These are phyloP conservation scores for Pardalotus punctatus DNA, from an alignment of 2,113 vertebrate genomes.

Conservation along the genomic window DNA sequence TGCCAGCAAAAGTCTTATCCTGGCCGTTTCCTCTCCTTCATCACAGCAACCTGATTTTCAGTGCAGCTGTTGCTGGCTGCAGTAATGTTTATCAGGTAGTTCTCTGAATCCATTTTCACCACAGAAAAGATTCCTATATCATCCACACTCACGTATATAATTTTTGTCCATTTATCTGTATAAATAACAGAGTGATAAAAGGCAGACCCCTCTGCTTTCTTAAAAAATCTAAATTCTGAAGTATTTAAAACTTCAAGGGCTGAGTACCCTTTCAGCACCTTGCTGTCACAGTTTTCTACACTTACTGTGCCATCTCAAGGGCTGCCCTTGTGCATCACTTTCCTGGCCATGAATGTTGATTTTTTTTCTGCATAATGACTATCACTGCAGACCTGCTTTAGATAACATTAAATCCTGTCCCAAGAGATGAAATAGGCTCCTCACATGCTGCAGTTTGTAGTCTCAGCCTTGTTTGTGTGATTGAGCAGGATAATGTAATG, in stretches of 20 bases:
- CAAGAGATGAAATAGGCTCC: background rate
- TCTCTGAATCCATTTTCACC: background rate
- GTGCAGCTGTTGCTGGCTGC: background rate
- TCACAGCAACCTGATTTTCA: background rate
- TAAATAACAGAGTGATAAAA: background rate
- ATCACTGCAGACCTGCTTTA: background rate
- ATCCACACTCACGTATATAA: background rate
- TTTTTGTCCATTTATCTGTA: background rate
- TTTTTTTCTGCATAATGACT: background rate
- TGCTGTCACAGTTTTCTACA: background rate
- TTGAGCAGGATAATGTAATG: background rate
- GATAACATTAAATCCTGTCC: background rate
- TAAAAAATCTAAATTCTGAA: background rate
- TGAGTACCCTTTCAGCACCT: background rate
- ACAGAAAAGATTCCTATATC: background rate
- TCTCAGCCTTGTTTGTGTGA: background rate
- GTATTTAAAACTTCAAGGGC: background rate
- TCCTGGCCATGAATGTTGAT: background rate
- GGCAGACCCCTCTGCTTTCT: background rate
- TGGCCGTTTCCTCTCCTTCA: background rate
- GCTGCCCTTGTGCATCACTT: background rate
- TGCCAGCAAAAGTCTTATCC: background rate
- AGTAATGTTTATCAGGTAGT: background rate
- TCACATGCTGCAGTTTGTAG: background rate
- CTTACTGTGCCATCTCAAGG: background rate